These are phyloP conservation scores for Synergus gifuensis DNA, from an alignment of 2,888 invertebrate species.

Conservation along the genomic window DNA sequence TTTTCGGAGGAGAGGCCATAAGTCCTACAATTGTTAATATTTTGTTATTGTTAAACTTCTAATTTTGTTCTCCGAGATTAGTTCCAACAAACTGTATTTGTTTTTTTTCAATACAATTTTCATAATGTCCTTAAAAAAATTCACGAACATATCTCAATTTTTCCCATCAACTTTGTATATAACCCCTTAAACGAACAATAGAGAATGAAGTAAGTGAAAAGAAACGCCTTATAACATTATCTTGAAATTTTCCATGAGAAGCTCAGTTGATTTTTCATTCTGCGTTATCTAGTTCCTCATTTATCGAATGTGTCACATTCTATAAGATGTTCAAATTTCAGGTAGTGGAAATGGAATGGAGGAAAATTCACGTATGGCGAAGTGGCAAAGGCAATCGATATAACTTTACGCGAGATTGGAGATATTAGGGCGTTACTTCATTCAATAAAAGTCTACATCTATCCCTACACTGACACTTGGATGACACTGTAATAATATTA, in stretches of 20 bases:
- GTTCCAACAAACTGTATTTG: too few relatives aligned
- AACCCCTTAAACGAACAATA: not conserved
- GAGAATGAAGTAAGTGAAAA: not conserved
- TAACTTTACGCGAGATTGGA: slow-evolving; percentile 26
- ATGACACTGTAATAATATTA: slow-evolving; percentile 32
- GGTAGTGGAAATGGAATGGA: not conserved
- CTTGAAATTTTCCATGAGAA: not conserved
- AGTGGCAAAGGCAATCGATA: slow-evolving; percentile 30
- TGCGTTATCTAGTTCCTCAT: not conserved
- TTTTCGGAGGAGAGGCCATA: too few relatives aligned
- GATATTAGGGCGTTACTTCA: slow-evolving; percentile 17
- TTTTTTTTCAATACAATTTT: too few relatives aligned
- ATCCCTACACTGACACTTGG: slow-evolving; percentile 28
- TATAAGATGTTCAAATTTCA: slow-evolving; percentile 18
- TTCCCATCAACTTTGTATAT: too few relatives aligned
- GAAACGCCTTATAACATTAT: not conserved
- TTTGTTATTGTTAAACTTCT: too few relatives aligned
- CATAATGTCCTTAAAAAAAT: too few relatives aligned
- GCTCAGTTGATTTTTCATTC: not conserved
- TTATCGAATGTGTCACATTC: too few relatives aligned
- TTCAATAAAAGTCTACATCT: slow-evolving; percentile 43
- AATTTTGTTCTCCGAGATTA: too few relatives aligned
- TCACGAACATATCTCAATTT: too few relatives aligned
- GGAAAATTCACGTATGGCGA: not conserved
- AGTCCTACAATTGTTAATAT: too few relatives aligned